Evolutionary conservation across 2,113 vertebrate genomes (phyloP), one percentile per base, ranked within the genome.

Genomic region (Geococcyx californianus): DNA sequence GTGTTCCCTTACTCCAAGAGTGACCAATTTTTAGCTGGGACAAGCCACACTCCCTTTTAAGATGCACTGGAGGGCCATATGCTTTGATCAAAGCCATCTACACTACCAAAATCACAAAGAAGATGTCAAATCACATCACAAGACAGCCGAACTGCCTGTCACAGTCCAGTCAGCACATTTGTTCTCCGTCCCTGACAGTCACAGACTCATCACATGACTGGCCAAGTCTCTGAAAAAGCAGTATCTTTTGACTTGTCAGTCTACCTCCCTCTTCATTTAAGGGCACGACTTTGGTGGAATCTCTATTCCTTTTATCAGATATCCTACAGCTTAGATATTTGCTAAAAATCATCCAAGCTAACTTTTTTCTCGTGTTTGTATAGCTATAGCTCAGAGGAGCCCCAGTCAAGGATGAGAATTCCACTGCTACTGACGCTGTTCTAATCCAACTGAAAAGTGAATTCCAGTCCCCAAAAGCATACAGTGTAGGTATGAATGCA

Each of bases 81-180:
- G 59, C 73, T 89, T 94, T 97, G 95, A 97, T 93, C 94, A 97
- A 90, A 96, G 91, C 38, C 54, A 72, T 51, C 44, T 87, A 87
- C 34, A 17, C 59, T 78, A 95, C 25, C 72, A 89, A 88, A 90
- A 74, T 63, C 62, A 97, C 95, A 97, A 95, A 91, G 84, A 96
- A 94, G 86, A 93, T 97, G 89, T 93, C 91, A 94, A 93, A 84
- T 91, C 83, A 63, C 85, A 92, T 80, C 94, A 90, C 88, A 36
- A 92, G 36, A 88, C 79, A 85, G 38, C 70, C 85, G 85, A 91
- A 94, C 67, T 91, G 62, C 70, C 75, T 93, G 88, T 88, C 92
- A 95, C 95, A 96, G 96, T 95, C 72, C 79, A 90, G 79, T 93
- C 94, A 97, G 90, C 92, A 85, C 67, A 88, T 96, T 97, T 21